These are phyloP conservation scores for Caradrina clavipalpis DNA, from an alignment of 2,888 invertebrate genomes.

Conservation along the genomic window DNA sequence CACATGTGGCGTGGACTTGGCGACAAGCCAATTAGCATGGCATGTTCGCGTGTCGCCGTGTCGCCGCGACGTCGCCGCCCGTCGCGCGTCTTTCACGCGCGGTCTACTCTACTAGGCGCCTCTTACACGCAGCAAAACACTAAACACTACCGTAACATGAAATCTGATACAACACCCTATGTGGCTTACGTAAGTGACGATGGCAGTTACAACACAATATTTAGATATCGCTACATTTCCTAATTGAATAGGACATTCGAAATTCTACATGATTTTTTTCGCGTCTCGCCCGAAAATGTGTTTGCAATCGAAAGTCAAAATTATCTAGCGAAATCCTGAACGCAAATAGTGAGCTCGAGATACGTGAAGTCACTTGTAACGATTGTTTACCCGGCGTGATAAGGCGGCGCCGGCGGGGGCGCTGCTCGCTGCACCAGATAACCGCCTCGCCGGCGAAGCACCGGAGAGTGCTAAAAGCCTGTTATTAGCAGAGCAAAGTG, in stretches of 20 bases:
- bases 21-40: constrained; percentile 90
- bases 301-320: constrained; percentile 70
- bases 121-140: constrained; percentile 64
- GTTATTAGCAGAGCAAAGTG: constrained; percentile 81
- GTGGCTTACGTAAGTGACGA: constrained; percentile 67
- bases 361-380: constrained; percentile 85
- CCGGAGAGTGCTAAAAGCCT: constrained; percentile 86
- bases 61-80: constrained; percentile 74
- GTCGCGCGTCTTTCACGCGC: constrained; percentile 62
- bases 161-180: constrained; percentile 71
- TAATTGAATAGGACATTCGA: constrained; percentile 49
- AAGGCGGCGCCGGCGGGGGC: constrained; percentile 89
- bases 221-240: constrained; percentile 30
- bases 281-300: constrained; percentile 63
- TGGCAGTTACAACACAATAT: constrained; percentile 61
- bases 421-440: constrained; percentile 79
- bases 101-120: constrained; percentile 50
- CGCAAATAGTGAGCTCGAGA: constrained; percentile 82
- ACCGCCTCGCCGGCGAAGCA: constrained; percentile 77
- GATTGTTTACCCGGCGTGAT: constrained; percentile 86
- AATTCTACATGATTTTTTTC: constrained; percentile 64
- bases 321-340: constrained; percentile 85
- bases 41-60: constrained; percentile 77
- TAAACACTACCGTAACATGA: constrained; percentile 69
- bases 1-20: constrained; percentile 87